phyloP scores from a whole-genome alignment of 2,888 invertebrate species.

The Drosophila anomelani region DNA sequence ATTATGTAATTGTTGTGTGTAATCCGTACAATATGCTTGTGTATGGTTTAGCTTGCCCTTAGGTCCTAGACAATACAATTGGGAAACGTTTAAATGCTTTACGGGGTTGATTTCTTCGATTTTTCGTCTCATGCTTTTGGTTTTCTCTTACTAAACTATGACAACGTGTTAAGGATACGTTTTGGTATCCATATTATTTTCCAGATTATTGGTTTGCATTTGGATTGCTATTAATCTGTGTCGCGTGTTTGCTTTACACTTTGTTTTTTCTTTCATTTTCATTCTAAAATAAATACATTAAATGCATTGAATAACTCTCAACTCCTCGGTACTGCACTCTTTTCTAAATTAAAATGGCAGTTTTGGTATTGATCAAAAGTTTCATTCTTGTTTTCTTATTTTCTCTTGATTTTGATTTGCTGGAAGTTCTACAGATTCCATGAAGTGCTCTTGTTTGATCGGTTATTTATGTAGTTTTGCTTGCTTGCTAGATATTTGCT shows the following conservation, averaged over 20 bases:
- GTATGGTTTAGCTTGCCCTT: conserved; percentile 58
- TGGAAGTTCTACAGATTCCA: conserved; percentile 35
- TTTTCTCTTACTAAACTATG: conserved; percentile 69
- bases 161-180: conserved; percentile 68
- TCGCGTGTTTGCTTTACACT: conserved; percentile 7
- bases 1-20: conserved; percentile 61
- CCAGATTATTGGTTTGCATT: conserved; percentile 8
- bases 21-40: conserved; percentile 45
- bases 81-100: conserved; percentile 65
- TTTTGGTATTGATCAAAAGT: conserved; percentile 51
- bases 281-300: conserved; percentile 53
- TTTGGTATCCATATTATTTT: conserved; percentile 6
- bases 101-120: conserved; percentile 19
- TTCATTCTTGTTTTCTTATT: conserved; percentile 16
- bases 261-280: conserved; percentile 1
- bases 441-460: conserved; percentile 23
- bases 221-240: conserved; percentile 16
- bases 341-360: conserved; percentile 77
- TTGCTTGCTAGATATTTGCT: conserved; percentile 36
- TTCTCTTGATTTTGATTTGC: conserved; percentile 41
- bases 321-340: conserved; percentile 35
- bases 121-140: conserved; percentile 22
- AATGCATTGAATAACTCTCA: conserved; percentile 48
- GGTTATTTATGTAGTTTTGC: conserved; percentile 40
- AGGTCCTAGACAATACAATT: conserved; percentile 58